These are phyloP conservation scores for Patiria miniata DNA, from an alignment of 35 echinoderm and acorn worm genomes.

Conservation along the genomic window DNA sequence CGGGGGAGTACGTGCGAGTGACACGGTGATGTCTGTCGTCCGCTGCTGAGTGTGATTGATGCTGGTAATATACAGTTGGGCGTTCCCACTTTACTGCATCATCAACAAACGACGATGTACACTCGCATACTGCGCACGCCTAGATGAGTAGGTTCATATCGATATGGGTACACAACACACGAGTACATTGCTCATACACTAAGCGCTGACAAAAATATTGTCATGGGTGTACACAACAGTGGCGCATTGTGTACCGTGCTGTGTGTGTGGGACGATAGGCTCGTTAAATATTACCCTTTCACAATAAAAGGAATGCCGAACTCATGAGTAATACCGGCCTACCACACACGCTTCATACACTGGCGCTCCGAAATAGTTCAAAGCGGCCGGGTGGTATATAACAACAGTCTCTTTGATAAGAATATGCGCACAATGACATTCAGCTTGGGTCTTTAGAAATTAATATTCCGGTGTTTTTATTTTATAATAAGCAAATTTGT, in stretches of 20 bases:
- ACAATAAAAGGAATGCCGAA: neutral
- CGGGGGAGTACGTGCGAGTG: neutral
- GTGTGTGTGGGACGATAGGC: neutral
- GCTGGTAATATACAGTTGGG: neutral
- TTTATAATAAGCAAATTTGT: too few relatives aligned
- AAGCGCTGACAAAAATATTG: neutral
- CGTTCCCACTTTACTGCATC: neutral
- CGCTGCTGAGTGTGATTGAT: too few relatives aligned
- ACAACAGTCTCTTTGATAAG: too few relatives aligned
- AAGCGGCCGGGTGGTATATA: too few relatives aligned
- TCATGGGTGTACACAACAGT: neutral
- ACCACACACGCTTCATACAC: neutral
- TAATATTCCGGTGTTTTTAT: too few relatives aligned
- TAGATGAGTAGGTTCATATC: neutral
- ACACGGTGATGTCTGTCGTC: neutral
- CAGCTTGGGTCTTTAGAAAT: too few relatives aligned
- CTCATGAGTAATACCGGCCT: neutral
- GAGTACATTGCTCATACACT: neutral
- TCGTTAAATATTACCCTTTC: neutral
- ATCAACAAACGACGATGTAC: too few relatives aligned
- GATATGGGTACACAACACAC: neutral
- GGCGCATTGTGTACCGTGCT: neutral
- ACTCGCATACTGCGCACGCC: too few relatives aligned
- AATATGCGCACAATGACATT: too few relatives aligned
- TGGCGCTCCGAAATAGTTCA: too few relatives aligned